phyloP scores from a whole-genome alignment of 2,888 invertebrate species.

The Nemotelus pantherinus region DNA sequence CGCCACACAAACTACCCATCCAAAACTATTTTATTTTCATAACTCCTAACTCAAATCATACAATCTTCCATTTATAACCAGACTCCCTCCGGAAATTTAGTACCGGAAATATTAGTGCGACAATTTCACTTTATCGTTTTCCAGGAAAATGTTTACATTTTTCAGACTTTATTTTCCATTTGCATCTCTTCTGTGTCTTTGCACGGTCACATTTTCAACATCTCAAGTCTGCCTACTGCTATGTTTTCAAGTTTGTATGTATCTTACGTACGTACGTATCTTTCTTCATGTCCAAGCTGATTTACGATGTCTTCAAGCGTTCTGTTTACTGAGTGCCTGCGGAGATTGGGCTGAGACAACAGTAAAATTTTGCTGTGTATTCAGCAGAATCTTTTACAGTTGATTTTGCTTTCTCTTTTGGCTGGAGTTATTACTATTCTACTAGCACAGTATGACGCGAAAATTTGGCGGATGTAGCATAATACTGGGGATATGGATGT shows the following conservation, averaged over 20 bases:
- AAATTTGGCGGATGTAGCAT: too few relatives aligned
- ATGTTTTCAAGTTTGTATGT: not conserved
- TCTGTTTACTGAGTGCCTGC: constrained; percentile 4
- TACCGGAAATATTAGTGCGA: constrained; percentile 15
- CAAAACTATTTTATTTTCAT: too few relatives aligned
- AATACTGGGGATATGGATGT: too few relatives aligned
- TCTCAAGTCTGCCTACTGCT: too few relatives aligned
- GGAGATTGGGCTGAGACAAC: not conserved
- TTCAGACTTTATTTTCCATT: constrained; percentile 29
- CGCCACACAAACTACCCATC: too few relatives aligned
- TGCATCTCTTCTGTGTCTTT: not conserved
- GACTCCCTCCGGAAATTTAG: constrained; percentile 10
- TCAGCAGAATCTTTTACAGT: not conserved
- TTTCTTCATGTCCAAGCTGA: not conserved
- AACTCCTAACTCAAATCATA: not conserved
- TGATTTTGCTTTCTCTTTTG: too few relatives aligned
- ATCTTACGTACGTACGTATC: not conserved
- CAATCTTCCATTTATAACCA: not conserved
- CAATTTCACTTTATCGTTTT: constrained; percentile 35
- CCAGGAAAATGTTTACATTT: constrained; percentile 23
- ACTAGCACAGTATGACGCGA: too few relatives aligned
- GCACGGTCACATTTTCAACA: too few relatives aligned
- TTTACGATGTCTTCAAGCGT: constrained; percentile 38
- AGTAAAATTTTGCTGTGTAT: constrained; percentile 32
- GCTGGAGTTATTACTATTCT: too few relatives aligned